A percentile compares a stretch with the other conserved stretches of the same genome.
These are phyloP conservation scores for Drosophila hydei DNA, from an alignment of 1,140 invertebrate species.

Conservation along the genomic window DNA sequence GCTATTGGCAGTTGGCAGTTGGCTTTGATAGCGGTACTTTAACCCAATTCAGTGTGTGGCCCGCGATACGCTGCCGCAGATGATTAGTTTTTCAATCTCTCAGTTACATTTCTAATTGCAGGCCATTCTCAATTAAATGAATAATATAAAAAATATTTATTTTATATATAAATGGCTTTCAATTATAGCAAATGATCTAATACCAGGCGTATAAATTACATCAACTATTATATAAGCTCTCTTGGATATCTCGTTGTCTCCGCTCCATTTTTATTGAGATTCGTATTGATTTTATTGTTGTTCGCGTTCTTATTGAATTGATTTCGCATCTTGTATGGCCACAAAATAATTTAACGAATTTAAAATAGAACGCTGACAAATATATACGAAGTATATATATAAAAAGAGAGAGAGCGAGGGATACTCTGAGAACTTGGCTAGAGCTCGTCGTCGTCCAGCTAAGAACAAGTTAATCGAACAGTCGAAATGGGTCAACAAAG, in stretches of 20 bases:
- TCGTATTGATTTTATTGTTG: slow-evolving; percentile 21
- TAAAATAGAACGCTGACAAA: background rate
- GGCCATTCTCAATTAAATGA: too few relatives aligned
- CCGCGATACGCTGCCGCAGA: background rate
- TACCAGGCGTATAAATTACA: slow-evolving; percentile 2
- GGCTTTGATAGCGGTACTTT: slow-evolving; percentile 36
- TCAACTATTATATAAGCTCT: slow-evolving; percentile 6
- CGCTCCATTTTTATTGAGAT: slow-evolving; percentile 18
- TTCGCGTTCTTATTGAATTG: background rate
- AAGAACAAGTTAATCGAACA: slow-evolving; percentile 61
- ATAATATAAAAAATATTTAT: too few relatives aligned
- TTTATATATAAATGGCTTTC: too few relatives aligned
- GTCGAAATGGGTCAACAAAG: slow-evolving; percentile 68
- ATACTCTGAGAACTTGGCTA: slow-evolving; percentile 27
- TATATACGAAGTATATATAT: background rate
- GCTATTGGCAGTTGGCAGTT: slow-evolving; percentile 9
- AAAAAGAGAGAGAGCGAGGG: too few relatives aligned
- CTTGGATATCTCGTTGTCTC: slow-evolving; percentile 1
- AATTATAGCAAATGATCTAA: slow-evolving; percentile 17
- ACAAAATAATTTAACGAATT: slow-evolving; percentile 21
- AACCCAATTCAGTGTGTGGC: slow-evolving; percentile 31
- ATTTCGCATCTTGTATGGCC: slow-evolving; percentile 6
- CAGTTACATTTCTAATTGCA: too few relatives aligned
- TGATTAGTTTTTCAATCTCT: background rate
- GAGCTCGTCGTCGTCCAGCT: slow-evolving; percentile 25